Base-by-base conservation (phyloP, 2,797 vertebrate species). In the Taenioides sp. region DNA sequence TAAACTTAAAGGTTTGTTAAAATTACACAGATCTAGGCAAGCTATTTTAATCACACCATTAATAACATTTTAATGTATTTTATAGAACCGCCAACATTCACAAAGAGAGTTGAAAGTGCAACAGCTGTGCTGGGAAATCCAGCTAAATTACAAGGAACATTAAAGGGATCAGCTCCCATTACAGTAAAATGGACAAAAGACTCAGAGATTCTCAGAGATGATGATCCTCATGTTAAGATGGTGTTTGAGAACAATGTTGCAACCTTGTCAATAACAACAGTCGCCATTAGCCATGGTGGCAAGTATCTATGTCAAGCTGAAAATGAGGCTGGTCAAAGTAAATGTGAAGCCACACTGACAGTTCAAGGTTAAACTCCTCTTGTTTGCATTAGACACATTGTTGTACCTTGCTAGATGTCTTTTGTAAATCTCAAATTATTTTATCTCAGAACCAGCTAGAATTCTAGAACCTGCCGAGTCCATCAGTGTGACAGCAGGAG, bases 251-350 rank as follows among this genome's bases (percentile, higher is more conserved):
- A 93, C 2, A 96, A 94, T 62, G 88, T 97, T 61, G 94, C 95
- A 2, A 93, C 92, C 52, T 87, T 99, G 85, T 90, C 88, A 3
- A 95, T 99, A 80, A 87, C 92, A 0, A 90, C 93, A 47, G 95
- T 99, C 69, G 94, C 95, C 81, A 93, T 95, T 81, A 91, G 80
- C 74, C 95, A 96, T 54, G 93, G 92, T 61, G 98, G 95, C 71
- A 99, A 96, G 86, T 99, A 99, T 70, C 94, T 91, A 0, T 99
- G 98, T 0, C 94, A 96, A 80, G 97, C 96, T 80, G 96, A 97
- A 93, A 99, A 99, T 49, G 95, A 97, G 67, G 97, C 97, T 18
- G 98, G 98, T 63, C 96, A 96, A 72, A 96, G 97, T 81, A 98
- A 95, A 40, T 96, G 96, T 73, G 95, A 98, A 89, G 97, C 97